Evolutionary conservation across 1,140 invertebrate species (phyloP).

Genomic region (Chrysomallon squamiferum): DNA sequence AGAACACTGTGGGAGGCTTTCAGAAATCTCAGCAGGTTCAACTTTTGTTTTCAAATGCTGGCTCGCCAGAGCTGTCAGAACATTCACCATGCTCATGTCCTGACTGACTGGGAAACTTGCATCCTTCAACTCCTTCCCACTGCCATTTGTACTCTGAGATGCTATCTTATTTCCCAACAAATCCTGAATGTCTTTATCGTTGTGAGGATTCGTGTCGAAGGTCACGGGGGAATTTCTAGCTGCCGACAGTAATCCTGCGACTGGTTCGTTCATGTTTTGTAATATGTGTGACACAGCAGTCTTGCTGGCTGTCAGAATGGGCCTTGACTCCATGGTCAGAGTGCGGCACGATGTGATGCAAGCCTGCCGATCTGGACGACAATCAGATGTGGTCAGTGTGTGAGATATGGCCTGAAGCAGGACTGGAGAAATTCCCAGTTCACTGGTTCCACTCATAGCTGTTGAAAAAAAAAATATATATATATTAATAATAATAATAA

Average conservation of each 20-base stretch:
- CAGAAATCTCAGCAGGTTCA: too few relatives aligned
- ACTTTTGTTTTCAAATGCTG: conserved; percentile 33
- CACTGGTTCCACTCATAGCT: conserved; percentile 45
- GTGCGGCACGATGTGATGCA: neutral
- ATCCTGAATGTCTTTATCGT: conserved; percentile 4
- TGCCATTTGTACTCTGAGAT: neutral
- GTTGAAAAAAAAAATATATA: conserved; percentile 1
- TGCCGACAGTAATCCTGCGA: conserved; percentile 19
- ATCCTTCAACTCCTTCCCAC: neutral
- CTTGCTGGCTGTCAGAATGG: neutral
- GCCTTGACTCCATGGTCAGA: neutral
- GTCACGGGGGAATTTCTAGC: conserved; percentile 9
- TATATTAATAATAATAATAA: neutral
- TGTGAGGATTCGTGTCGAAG: neutral
- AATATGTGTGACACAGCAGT: conserved; percentile 32
- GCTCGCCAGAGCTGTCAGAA: conserved; percentile 42
- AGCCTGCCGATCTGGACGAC: neutral
- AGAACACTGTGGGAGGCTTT: too few relatives aligned
- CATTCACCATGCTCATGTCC: conserved; percentile 39
- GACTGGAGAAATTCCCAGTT: conserved; percentile 60
- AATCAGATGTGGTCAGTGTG: conserved; percentile 41
- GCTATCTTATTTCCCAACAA: neutral
- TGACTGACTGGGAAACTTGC: neutral
- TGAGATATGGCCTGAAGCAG: conserved; percentile 60
- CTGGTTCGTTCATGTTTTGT: conserved; percentile 40